phyloP scores from a whole-genome alignment of 2,888 invertebrate species.

The Caenorhabditis angaria region DNA sequence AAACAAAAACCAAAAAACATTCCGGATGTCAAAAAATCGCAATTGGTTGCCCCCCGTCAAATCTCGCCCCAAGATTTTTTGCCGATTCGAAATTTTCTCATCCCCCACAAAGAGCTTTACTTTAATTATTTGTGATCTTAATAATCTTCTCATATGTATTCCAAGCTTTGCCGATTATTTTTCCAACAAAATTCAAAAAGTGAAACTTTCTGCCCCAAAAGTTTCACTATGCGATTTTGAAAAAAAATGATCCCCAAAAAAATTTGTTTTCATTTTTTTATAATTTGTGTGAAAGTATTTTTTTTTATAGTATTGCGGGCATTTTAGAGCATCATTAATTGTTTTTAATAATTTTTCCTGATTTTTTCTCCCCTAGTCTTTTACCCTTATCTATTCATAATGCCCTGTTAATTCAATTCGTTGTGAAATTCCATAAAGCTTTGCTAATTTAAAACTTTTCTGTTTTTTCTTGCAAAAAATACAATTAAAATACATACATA shows the following conservation, averaged over 20 bases:
- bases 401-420: not conserved
- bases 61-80: not conserved
- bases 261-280: not conserved
- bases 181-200: not conserved
- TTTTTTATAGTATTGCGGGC: constrained; percentile 4
- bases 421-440: not conserved
- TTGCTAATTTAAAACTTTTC: not conserved
- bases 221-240: not conserved
- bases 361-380: not conserved
- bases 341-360: not conserved
- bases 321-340: constrained; percentile 4
- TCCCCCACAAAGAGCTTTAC: not conserved
- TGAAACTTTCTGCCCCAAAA: not conserved
- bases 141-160: not conserved
- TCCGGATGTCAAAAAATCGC: not conserved
- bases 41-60: not conserved
- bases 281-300: not conserved
- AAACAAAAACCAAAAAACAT: not conserved
- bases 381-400: not conserved
- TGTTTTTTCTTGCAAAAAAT: not conserved
- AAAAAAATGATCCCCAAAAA: not conserved
- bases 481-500: not conserved
- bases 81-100: not conserved
- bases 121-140: not conserved
- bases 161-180: not conserved